Evolutionary conservation across 2,113 vertebrate species (phyloP).

Genomic region (Cricetomys ansorgei): DNA sequence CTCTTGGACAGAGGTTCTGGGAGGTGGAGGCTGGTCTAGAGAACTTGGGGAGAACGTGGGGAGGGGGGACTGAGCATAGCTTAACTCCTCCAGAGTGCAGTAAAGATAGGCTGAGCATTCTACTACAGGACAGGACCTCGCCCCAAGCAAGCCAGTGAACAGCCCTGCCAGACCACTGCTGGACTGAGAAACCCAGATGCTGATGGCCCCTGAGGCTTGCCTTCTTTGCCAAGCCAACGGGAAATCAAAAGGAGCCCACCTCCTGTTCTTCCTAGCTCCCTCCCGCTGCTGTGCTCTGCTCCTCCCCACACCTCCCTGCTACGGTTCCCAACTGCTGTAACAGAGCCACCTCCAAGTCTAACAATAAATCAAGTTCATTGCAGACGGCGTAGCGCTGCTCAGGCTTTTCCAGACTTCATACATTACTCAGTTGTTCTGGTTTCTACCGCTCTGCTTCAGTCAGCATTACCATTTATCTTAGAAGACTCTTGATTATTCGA

Average conservation of each 20-base stretch:
- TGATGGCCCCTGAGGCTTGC: background rate
- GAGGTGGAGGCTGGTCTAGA: conserved; percentile 66
- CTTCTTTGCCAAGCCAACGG: conserved; percentile 66
- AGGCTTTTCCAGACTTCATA: conserved; percentile 44
- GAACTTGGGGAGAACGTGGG: conserved; percentile 52
- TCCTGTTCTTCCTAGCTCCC: conserved; percentile 64
- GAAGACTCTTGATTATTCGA: background rate
- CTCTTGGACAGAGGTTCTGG: conserved; percentile 60
- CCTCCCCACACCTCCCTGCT: conserved; percentile 61
- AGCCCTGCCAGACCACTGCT: conserved; percentile 38
- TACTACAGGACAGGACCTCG: conserved; percentile 53
- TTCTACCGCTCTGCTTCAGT: conserved; percentile 47
- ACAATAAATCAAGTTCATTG: conserved; percentile 82
- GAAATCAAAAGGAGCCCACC: conserved; percentile 57
- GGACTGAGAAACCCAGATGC: conserved; percentile 58
- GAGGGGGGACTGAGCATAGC: conserved; percentile 55
- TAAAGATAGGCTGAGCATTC: conserved; percentile 43
- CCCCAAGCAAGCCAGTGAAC: conserved; percentile 63
- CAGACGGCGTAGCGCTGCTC: conserved; percentile 37
- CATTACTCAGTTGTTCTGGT: conserved; percentile 26
- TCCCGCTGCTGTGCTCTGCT: conserved; percentile 67
- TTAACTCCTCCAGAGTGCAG: conserved; percentile 34
- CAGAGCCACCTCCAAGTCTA: conserved; percentile 74
- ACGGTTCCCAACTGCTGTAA: conserved; percentile 77
- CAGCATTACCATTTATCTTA: conserved; percentile 8